A percentile compares a stretch with the other conserved stretches of the same genome.
phyloP scores from a whole-genome alignment of 2,888 invertebrate genomes.

The Tenthredo scrophulariae region DNA sequence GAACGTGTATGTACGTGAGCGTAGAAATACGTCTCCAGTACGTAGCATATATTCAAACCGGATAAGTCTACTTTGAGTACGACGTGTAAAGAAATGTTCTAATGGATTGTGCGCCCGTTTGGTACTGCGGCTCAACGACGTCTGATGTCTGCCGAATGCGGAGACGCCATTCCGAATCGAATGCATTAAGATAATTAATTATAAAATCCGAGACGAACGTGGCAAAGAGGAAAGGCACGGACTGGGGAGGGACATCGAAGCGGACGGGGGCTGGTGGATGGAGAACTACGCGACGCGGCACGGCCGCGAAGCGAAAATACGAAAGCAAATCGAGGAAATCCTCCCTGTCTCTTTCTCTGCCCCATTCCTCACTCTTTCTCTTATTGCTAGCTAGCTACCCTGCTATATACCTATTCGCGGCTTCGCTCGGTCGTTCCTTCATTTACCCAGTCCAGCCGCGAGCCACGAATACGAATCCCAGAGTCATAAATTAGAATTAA shows the following conservation, averaged over 20 bases:
- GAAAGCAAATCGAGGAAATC: slow-evolving; percentile 70
- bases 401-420: slow-evolving; percentile 12
- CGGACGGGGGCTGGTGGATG: slow-evolving; percentile 3
- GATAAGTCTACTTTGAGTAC: slow-evolving; percentile 45
- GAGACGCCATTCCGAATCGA: slow-evolving; percentile 64
- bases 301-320: slow-evolving; percentile 64
- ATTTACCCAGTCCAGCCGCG: slow-evolving; percentile 64
- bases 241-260: slow-evolving; percentile 50
- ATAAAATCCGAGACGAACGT: slow-evolving; percentile 65
- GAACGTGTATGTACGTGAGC: not conserved
- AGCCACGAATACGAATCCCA: slow-evolving; percentile 48
- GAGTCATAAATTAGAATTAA: slow-evolving; percentile 68
- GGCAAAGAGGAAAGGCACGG: slow-evolving; percentile 52
- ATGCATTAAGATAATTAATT: slow-evolving; percentile 74
- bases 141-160: slow-evolving; percentile 53
- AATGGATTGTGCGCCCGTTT: slow-evolving; percentile 50
- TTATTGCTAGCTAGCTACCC: slow-evolving; percentile 27
- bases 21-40: slow-evolving; percentile 35
- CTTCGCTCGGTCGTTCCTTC: slow-evolving; percentile 58
- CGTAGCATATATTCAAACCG: slow-evolving; percentile 37
- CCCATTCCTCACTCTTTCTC: slow-evolving; percentile 16
- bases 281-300: slow-evolving; percentile 44
- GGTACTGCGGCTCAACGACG: slow-evolving; percentile 40
- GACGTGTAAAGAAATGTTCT: slow-evolving; percentile 48
- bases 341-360: slow-evolving; percentile 60